phyloP scores from a whole-genome alignment of 1,140 invertebrate genomes.

The Pogonomyrmex californicus region DNA sequence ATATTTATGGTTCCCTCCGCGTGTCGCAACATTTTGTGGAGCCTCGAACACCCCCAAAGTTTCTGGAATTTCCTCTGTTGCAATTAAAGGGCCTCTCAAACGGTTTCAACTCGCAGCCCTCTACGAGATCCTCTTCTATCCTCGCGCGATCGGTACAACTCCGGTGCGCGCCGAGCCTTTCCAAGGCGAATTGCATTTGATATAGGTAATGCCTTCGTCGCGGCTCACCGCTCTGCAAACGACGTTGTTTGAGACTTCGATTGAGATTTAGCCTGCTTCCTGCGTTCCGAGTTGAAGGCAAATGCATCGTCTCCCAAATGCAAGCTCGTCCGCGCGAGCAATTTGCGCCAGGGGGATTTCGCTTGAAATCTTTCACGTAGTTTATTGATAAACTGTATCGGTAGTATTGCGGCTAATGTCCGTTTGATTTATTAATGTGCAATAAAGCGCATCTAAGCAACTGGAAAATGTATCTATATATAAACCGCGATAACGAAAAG shows the following conservation, averaged over 20 bases:
- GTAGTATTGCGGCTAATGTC: neutral
- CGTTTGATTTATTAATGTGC: neutral
- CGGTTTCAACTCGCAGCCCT: slow-evolving; percentile 57
- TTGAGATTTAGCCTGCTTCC: slow-evolving; percentile 30
- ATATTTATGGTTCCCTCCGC: slow-evolving; percentile 45
- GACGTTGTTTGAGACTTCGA: slow-evolving; percentile 55
- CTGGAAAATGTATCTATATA: neutral
- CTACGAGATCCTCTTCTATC: slow-evolving; percentile 31
- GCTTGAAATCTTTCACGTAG: neutral
- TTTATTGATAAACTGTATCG: neutral
- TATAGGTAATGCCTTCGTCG: slow-evolving; percentile 57
- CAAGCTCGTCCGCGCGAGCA: neutral
- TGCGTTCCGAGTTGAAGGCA: neutral
- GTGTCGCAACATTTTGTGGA: slow-evolving; percentile 53
- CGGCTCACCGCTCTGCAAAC: slow-evolving; percentile 23
- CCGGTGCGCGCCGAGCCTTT: slow-evolving; percentile 11
- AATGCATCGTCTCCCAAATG: neutral
- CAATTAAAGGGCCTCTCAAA: slow-evolving; percentile 62
- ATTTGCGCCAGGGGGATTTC: slow-evolving; percentile 21
- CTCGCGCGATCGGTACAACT: slow-evolving; percentile 43
- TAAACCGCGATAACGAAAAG: neutral
- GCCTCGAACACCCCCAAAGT: slow-evolving; percentile 38
- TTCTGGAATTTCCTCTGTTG: slow-evolving; percentile 46
- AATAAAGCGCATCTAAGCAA: neutral
- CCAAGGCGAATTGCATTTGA: slow-evolving; percentile 46